Evolutionary conservation across 37 sponge, comb jelly and placozoan species (phyloP), one percentile per base, ranked within the genome.

Genomic region (Crambe crambe): DNA sequence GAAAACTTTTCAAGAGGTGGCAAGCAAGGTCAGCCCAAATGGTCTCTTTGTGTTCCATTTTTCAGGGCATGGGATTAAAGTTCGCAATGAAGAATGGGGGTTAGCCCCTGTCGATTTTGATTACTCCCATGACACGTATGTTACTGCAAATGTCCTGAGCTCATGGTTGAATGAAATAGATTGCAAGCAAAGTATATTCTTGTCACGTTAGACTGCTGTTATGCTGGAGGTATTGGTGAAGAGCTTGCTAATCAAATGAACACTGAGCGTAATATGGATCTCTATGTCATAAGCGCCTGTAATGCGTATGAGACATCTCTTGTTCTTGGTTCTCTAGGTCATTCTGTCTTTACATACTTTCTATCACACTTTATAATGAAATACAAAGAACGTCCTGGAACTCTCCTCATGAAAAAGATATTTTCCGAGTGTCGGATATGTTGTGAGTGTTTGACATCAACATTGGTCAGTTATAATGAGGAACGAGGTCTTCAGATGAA

Each of bases 41-140:
- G 89, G 89, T 20, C 40, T 88, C 21, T 82, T 88, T 57, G 56
- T 92, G 3, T 88, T 88, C 70, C 76, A 80, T 61, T 88, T 85
- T 69, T 82, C 86, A 31, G 93, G 89, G 6, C 93, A 92, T 43
- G 93, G 92, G 8, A 72, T 85, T 27, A 64, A 34, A 4, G 70
- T 89, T 40, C 56, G 38, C 8, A 73, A 62, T 40, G 23, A 79
- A 35, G 56, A 79, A 21, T 87, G 84, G 88, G 84, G 57, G 21
- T 72, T 87, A 4, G 92, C 87, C 10, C 83, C 92, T 9, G 75
- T 77, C 0, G 92, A 91, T 37, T 88, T 82, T 63, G 67, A 82
- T 22, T 62, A 56, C 77, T 38, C 77, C 1, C 35, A 31, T 31
- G 40, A 39, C 0, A 88, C 89, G 0, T 77, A 63, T 54, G 2